Conservation (phyloP, 2,888 invertebrate genomes). For the Pyrgus malvae region DNA sequence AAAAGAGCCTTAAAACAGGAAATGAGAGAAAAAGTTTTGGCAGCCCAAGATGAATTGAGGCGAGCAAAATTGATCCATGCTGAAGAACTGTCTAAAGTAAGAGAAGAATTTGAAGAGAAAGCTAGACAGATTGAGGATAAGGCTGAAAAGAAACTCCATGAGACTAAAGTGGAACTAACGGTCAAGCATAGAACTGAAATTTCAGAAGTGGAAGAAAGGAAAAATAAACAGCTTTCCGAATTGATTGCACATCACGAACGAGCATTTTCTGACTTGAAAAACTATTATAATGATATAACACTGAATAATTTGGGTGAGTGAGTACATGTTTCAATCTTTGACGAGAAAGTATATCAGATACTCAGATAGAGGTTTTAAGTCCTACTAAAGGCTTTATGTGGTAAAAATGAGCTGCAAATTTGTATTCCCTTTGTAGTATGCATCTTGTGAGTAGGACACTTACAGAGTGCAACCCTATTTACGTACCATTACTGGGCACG, state of each 20-base stretch:
- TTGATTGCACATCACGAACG: constrained; percentile 91
- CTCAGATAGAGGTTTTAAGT: too few relatives aligned
- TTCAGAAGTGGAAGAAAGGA: constrained; percentile 94
- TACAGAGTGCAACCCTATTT: too few relatives aligned
- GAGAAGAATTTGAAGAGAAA: constrained; percentile 74
- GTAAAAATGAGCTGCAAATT: too few relatives aligned
- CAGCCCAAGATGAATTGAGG: constrained; percentile 87
- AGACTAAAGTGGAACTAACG: constrained; percentile 86
- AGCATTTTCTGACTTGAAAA: constrained; percentile 94
- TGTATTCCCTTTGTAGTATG: too few relatives aligned
- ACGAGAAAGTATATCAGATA: too few relatives aligned
- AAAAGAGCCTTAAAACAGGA: constrained; percentile 85
- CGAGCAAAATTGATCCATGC: constrained; percentile 88
- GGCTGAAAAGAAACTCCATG: constrained; percentile 87
- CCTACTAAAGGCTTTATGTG: too few relatives aligned
- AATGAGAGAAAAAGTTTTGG: constrained; percentile 85
- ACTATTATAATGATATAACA: constrained; percentile 97
- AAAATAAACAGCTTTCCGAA: constrained; percentile 92
- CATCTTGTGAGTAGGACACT: too few relatives aligned
- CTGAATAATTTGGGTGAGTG: constrained; percentile 91
- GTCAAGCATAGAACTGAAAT: constrained; percentile 91
- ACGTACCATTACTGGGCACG: too few relatives aligned
- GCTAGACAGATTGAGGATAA: constrained; percentile 78
- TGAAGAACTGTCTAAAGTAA: constrained; percentile 84
- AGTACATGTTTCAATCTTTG: too few relatives aligned